Percentiles rank a stretch among this genome's conserved stretches.
Conservation (phyloP, 2,888 invertebrate genomes). For the Meliscaeva auricollis region DNA sequence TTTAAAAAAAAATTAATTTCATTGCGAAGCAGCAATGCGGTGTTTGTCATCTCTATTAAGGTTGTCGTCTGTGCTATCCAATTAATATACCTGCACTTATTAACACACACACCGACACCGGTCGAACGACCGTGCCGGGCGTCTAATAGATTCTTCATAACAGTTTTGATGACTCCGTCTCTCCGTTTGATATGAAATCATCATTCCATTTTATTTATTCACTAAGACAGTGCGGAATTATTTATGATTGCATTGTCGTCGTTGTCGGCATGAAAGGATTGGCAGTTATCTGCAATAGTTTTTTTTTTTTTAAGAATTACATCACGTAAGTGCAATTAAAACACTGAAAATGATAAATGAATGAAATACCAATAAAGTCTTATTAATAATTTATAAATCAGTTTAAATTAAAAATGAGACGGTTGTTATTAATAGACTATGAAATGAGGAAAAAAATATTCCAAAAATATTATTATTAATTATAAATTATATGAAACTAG, state of each 20-base stretch:
- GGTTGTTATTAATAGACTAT: slow-evolving; percentile 4
- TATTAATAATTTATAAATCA: slow-evolving; percentile 61
- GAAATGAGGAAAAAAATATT: neutral
- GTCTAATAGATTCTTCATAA: slow-evolving; percentile 70
- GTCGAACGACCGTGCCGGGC: neutral
- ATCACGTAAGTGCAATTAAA: slow-evolving; percentile 56
- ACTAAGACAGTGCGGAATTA: slow-evolving; percentile 16
- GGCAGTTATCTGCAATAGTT: slow-evolving; percentile 19
- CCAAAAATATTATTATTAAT: neutral
- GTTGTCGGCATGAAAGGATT: slow-evolving; percentile 42
- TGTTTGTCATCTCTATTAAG: neutral
- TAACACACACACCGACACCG: neutral
- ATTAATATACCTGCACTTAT: neutral
- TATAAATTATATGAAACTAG: no score
- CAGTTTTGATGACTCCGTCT: slow-evolving; percentile 76
- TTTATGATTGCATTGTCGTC: slow-evolving; percentile 3
- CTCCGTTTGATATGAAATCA: slow-evolving; percentile 47
- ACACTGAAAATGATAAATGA: slow-evolving; percentile 47
- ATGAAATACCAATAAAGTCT: slow-evolving; percentile 43
- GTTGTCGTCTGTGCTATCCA: slow-evolving; percentile 13
- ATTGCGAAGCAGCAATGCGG: slow-evolving; percentile 2
- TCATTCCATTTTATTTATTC: slow-evolving; percentile 35
- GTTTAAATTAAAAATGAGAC: slow-evolving; percentile 34
- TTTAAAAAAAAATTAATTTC: no score
- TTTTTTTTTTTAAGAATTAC: slow-evolving; percentile 27